Conservation (phyloP, 2,797 vertebrate species). For the Fundulus diaphanus region DNA sequence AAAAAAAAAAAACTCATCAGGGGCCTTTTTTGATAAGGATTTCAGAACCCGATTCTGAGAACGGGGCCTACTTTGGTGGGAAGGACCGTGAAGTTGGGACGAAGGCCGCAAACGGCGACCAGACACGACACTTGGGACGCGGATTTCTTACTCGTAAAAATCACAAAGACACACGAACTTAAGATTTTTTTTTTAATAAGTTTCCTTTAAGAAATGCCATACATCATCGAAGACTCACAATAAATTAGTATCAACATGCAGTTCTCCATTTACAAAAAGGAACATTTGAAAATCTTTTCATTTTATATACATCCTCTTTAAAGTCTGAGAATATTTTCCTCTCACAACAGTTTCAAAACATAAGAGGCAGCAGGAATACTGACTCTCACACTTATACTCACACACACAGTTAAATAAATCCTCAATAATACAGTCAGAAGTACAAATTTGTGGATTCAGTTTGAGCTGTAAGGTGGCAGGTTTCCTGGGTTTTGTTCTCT, state of each 20-base stretch:
- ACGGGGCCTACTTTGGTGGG: not conserved
- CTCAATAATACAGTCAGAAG: conserved; percentile 25
- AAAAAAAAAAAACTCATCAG: conserved; percentile 39
- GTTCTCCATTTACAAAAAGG: conserved; percentile 84
- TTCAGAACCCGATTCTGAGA: not conserved
- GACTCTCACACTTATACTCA: conserved; percentile 32
- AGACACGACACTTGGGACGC: not conserved
- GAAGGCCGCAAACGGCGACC: not conserved
- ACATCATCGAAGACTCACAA: conserved; percentile 91
- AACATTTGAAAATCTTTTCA: conserved; percentile 67
- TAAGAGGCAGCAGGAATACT: conserved; percentile 49
- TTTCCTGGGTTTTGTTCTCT: conserved; percentile 24
- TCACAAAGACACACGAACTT: conserved; percentile 26
- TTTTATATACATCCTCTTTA: conserved; percentile 69
- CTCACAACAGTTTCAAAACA: conserved; percentile 52
- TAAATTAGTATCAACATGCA: conserved; percentile 92
- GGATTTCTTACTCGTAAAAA: conserved; percentile 2
- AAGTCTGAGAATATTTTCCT: conserved; percentile 47
- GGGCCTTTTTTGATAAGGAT: conserved; percentile 13
- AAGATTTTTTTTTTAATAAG: conserved; percentile 76
- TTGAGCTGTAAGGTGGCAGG: conserved; percentile 49
- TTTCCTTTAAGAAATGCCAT: conserved; percentile 91
- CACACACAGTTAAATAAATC: conserved; percentile 37
- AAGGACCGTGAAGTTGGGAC: not conserved
- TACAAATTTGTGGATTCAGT: conserved; percentile 31